Evolutionary conservation across 2,888 invertebrate genomes (phyloP), one percentile per base, ranked within the genome.

Genomic region (Cryptops parisi): DNA sequence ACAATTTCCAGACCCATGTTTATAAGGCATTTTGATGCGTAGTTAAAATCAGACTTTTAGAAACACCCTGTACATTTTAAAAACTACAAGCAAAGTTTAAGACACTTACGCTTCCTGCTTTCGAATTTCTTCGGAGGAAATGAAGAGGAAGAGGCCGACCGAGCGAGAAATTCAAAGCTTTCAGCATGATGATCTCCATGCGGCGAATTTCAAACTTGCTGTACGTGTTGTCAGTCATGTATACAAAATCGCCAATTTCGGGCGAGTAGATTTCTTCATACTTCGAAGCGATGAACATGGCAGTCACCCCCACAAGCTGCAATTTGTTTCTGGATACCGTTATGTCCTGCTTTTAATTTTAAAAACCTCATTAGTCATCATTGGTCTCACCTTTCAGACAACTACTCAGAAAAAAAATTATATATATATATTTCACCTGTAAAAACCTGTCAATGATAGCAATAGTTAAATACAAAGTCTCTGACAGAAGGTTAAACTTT

Each of bases 231-330:
- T 91, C 93, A 9, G 91, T 86, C 52, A 96, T 84, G 66, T 83
- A 89, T 15, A 87, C 83, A 71, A 93, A 93, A 70, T 97, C 96
- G 4, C 71, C 73, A 22, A 91, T 76, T 44, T 86, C 84, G 0
- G 94, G 91, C 1, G 84, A 78, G 64, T 82, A 89, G 64, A 91
- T 82, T 73, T 97, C 97, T 71, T 97, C 96, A 64, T 89, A 94
- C 69, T 97, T 97, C 64, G 84, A 79, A 0, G 96, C 93, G 52
- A 94, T 78, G 63, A 89, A 82, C 76, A 96, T 78, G 0, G 90
- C 82, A 0, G 90, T 81, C 1, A 88, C 82, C 2, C 93, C 94
- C 12, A 93, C 84, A 58, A 94, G 72, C 66, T 96, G 94, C 55
- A 94, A 74, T 60, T 80, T 77, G 58, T 78, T 79, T 58, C 80